Base-by-base conservation (phyloP, 2,113 vertebrate species). In the Penelope pileata region DNA sequence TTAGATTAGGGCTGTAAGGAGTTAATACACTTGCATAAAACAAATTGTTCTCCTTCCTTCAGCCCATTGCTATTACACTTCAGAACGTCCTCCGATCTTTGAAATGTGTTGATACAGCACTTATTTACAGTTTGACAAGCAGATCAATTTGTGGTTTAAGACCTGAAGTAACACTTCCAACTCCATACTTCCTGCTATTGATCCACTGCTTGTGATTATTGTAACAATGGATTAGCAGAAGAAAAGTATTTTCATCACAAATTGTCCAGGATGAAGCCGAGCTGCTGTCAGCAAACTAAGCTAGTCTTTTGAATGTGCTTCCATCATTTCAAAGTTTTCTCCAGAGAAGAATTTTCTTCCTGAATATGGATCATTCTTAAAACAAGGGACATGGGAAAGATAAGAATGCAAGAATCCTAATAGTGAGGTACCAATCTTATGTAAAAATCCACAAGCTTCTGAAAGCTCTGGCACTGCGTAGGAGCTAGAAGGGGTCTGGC, bases 71-170 rank as follows among this genome's bases (percentile, higher is more conserved):
- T 78, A 40, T 36, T 58, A 43, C n/a, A 66, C 62, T 91, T 85
- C 83, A 90, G 74, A 93, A 81, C 4, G 5, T 51, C 47, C 60
- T 88, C 67, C 60, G 66, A 38, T 81, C 76, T 94, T 58, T 83
- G 83, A 86, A 91, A 86, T 17, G 10, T 83, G 48, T 93, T 93
- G 84, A 85, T 81, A 63, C 21, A 91, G 83, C 81, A 86, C 58
- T 94, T 91, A 89, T 59, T 91, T 81, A 54, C 47, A 53, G 36
- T 83, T 91, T 93, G 93, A 83, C 83, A 90, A 81, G 36, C 60
- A 93, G 58, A 96, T 92, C 91, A 90, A 96, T 97, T 86, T 85
- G 94, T 78, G 84, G 84, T 86, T 94, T 94, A 86, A 88, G 85
- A 96, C 81, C 84, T 58, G 42, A 93, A 90, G 75, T 62, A 88